Base-by-base conservation (phyloP, 2,113 vertebrate species). In the Dicerorhinus sumatrensis region DNA sequence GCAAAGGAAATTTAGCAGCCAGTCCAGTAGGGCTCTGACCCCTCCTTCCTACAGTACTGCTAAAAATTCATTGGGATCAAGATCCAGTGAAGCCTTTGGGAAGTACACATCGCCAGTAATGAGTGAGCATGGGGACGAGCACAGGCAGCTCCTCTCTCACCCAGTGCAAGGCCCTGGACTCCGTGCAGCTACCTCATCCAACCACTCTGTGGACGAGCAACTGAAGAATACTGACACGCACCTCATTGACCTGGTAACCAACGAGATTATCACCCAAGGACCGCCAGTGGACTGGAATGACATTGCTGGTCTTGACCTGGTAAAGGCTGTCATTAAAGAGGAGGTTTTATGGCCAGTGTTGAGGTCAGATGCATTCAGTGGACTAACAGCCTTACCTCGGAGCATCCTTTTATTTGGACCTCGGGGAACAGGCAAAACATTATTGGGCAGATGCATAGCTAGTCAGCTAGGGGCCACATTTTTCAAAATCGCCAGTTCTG, bases 351-450 rank as follows among this genome's bases (percentile, higher is more conserved):
- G 99, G 99, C 99, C 99, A 85, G 99, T 99, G 98, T 99, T 99
- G 98, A 99, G 99, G 98, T 99, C 99, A 94, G 99, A 99, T 97
- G 99, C 99, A 94, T 99, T 99, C 98, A 99, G 99, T 89, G 99
- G 99, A 98, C 99, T 99, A 98, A 98, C 99, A 95, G 99, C 99
- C 97, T 99, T 99, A 99, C 99, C 99, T 98, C 99, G 99, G 96
- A 99, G 99, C 99, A 99, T 99, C 98, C 99, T 99, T 98, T 99
- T 99, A 92, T 99, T 99, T 97, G 99, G 99, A 98, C 99, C 99
- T 99, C 99, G 99, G 99, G 99, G 99, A 98, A 99, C 99, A 95
- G 99, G 99, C 98, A 99, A 99, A 99, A 99, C 99, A 33, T 99
- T 99, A 98, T 98, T 99, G 98, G 99, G 99, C 89, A 99, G 99